A percentile compares a stretch with the other conserved stretches of the same genome.
Evolutionary conservation across 2,888 invertebrate genomes (phyloP).

Genomic region (Pristionchus entomophagus): DNA sequence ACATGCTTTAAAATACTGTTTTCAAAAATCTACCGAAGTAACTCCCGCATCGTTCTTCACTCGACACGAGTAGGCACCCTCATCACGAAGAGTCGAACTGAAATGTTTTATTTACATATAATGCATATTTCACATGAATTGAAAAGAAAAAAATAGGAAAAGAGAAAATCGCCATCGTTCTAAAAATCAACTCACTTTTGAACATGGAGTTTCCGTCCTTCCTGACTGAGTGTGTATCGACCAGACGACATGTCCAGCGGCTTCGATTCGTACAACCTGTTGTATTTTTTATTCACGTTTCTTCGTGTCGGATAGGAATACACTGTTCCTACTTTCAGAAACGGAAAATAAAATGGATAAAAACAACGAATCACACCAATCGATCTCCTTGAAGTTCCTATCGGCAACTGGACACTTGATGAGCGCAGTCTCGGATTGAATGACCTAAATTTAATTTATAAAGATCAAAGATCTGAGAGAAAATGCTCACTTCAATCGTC

Average conservation of each 20-base stretch:
- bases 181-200: slow-evolving; percentile 51
- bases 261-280: slow-evolving; percentile 53
- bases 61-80: slow-evolving; percentile 70
- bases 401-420: slow-evolving; percentile 77
- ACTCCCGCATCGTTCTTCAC: slow-evolving; percentile 76
- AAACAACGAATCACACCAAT: slow-evolving; percentile 57
- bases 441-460: slow-evolving; percentile 75
- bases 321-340: not conserved
- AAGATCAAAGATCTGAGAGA: slow-evolving; percentile 43
- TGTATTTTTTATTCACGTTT: not conserved
- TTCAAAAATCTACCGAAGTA: slow-evolving; percentile 60
- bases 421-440: slow-evolving; percentile 76
- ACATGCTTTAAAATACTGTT: not conserved
- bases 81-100: slow-evolving; percentile 64
- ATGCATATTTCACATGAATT: not conserved
- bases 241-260: slow-evolving; percentile 49
- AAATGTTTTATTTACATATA: slow-evolving; percentile 45
- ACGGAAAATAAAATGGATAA: slow-evolving; percentile 10
- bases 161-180: too few relatives aligned
- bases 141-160: too few relatives aligned
- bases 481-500: slow-evolving; percentile 73
- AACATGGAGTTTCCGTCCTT: slow-evolving; percentile 56
- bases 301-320: not conserved
- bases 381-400: slow-evolving; percentile 65
- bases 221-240: slow-evolving; percentile 51